A percentile compares a stretch with the other conserved stretches of the same genome.
phyloP scores from a whole-genome alignment of 23 tunicate genomes.

The Phallusia fumigata region DNA sequence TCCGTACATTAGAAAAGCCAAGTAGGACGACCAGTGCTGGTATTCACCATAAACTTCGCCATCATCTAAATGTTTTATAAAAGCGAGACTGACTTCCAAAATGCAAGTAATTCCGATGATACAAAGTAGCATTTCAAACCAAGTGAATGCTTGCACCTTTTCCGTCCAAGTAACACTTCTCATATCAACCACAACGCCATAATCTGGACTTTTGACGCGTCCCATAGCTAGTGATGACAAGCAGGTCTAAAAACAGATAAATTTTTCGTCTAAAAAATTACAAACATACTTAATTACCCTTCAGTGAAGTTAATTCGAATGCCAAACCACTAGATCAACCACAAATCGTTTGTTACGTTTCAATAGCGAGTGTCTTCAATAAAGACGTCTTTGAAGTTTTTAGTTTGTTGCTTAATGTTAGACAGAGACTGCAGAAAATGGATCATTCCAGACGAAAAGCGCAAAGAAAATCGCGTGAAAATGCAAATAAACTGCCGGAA shows the following conservation, averaged over 20 bases:
- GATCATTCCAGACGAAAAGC: neutral
- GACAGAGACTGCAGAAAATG: neutral
- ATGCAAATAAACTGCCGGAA: neutral
- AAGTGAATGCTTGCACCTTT: constrained; percentile 10
- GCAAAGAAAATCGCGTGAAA: neutral
- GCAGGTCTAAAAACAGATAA: too few species aligned
- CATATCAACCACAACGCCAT: constrained; percentile 10
- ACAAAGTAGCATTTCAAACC: constrained; percentile 19
- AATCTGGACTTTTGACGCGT: neutral
- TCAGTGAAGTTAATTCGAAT: neutral
- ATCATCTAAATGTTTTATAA: neutral
- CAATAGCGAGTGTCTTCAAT: neutral
- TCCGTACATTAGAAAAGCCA: neutral
- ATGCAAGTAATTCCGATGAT: neutral
- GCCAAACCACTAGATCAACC: neutral
- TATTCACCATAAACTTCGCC: neutral
- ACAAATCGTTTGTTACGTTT: neutral
- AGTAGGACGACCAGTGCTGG: neutral
- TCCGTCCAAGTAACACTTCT: neutral
- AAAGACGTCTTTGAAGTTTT: neutral
- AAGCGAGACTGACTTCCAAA: constrained; percentile 3
- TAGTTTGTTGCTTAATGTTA: neutral
- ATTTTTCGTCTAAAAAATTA: too few species aligned
- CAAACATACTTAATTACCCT: neutral
- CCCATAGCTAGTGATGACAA: neutral